Conservation (phyloP, 2,113 vertebrate genomes). For the Aramus guarauna region DNA sequence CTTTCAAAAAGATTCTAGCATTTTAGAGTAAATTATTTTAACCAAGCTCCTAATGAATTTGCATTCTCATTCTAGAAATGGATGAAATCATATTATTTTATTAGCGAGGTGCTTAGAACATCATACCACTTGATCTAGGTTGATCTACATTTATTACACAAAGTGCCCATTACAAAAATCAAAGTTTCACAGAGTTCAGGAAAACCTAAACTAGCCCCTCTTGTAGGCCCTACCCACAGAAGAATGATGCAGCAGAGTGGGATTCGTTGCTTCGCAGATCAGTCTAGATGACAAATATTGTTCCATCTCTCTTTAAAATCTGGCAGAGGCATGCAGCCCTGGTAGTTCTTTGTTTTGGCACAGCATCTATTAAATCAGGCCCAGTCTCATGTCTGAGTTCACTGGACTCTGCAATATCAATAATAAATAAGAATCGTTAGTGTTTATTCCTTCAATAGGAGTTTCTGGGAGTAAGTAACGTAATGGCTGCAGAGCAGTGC, state of each 20-base stretch:
- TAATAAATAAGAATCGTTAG: constrained; percentile 44
- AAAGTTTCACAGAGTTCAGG: neutral
- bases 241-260: neutral
- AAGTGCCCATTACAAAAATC: neutral
- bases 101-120: neutral
- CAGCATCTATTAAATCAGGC: neutral
- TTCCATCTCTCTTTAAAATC: neutral
- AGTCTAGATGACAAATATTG: neutral
- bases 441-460: constrained; percentile 61
- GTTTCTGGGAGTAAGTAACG: constrained; percentile 58
- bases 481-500: constrained; percentile 32
- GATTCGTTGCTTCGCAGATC: neutral
- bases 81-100: neutral
- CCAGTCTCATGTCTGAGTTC: neutral
- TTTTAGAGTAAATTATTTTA: neutral
- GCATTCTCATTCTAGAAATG: neutral
- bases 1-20: neutral
- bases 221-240: neutral
- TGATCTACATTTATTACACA: neutral
- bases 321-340: neutral
- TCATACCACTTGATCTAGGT: neutral
- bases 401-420: neutral
- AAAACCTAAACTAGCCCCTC: neutral
- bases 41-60: neutral
- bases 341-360: neutral